These are phyloP conservation scores for Amniataba percoides DNA, from an alignment of 2,797 vertebrate species.

Conservation along the genomic window DNA sequence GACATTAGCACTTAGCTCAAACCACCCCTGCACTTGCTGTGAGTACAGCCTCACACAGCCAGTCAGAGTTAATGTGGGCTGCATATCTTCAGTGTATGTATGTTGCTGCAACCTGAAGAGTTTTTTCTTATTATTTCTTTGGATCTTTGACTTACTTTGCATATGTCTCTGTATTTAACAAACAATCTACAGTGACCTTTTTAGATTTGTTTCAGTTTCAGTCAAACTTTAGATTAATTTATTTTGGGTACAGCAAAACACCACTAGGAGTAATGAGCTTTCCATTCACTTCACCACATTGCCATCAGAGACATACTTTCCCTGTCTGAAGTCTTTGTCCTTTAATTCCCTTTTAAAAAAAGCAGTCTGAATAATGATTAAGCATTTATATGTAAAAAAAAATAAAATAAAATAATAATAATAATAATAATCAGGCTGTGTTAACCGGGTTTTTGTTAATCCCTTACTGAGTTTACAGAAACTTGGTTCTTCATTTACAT, in stretches of 20 bases:
- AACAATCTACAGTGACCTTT: not conserved
- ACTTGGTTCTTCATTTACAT: constrained; percentile 7
- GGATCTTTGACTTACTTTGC: not conserved
- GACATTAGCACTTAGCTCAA: not conserved
- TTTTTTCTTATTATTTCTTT: not conserved
- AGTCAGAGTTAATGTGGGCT: not conserved
- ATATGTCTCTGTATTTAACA: constrained; percentile 1
- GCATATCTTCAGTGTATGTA: not conserved
- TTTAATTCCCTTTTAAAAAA: not conserved
- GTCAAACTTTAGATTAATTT: not conserved
- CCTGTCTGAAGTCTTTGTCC: not conserved
- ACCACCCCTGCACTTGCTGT: not conserved
- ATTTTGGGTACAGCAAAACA: not conserved
- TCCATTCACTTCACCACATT: constrained; percentile 8
- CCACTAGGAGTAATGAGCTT: not conserved
- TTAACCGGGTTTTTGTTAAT: constrained; percentile 20
- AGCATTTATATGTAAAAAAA: constrained; percentile 25
- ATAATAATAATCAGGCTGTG: not conserved
- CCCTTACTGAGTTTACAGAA: not conserved
- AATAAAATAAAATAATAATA: no score
- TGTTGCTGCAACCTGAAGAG: not conserved
- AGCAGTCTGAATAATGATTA: constrained; percentile 2
- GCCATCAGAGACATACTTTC: not conserved
- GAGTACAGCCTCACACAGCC: not conserved
- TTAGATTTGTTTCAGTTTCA: not conserved